Evolutionary conservation across 2,888 invertebrate genomes (phyloP), one percentile per base, ranked within the genome.

Genomic region (Diaperis boleti): DNA sequence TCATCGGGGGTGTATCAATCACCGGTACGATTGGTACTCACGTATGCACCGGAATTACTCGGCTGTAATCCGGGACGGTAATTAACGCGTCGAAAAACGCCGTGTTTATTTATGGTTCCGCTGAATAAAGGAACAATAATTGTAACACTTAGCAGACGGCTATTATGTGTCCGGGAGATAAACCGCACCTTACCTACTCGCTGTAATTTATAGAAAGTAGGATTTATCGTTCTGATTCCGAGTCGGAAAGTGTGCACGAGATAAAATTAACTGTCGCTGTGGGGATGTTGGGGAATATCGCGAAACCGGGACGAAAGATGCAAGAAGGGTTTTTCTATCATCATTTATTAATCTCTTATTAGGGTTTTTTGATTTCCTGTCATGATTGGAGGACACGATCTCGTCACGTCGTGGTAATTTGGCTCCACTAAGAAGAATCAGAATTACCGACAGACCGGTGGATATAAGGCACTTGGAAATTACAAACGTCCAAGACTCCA

Each of bases 71-170:
- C 39, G 13, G 11, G 14, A 17, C 54, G 42, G 10, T 61, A 55
- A 56, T 56, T 56, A 61, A 54, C 41, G 22, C 3, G 18, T 8
- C 7, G 11, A 49, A 50, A 35, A 39, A 14, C 14, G n/a, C 11
- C 8, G 73, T 74, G 73, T 73, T 76, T 76, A 76, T 76, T 76
- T 76, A 76, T 75, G 64, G 72, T 66, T 64, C 62, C 65, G 10
- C 39, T 61, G 70, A 67, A 74, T 77, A 78, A 78, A 76, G 74
- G 75, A 77, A 76, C 76, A 77, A n/a, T n/a, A n/a, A 78, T 78
- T 74, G 76, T 71, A 72, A 70, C 74, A 74, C 52, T 37, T 20
- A 35, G 15, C 11, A 49, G 26, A 49, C 44, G 50, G 49, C 55
- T 55, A 45, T 55, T 10, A 69, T 10, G 10, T 11, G 14, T 22